Conservation (phyloP, 1,140 invertebrate genomes). For the Agrypnia vestita region DNA sequence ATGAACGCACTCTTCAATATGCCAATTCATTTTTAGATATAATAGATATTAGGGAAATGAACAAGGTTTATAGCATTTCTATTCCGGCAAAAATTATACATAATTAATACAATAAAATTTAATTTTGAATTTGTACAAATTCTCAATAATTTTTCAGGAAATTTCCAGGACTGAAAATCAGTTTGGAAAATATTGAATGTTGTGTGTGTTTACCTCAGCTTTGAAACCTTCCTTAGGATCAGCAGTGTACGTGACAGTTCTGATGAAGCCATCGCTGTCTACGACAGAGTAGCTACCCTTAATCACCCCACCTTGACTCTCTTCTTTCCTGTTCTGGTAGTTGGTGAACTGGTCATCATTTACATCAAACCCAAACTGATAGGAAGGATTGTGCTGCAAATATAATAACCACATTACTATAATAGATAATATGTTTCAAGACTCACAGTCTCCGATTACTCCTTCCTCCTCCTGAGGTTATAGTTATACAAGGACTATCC, state of each 20-base stretch:
- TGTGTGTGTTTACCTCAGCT: constrained; percentile 76
- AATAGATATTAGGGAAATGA: too few species aligned
- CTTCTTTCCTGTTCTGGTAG: constrained; percentile 86
- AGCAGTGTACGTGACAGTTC: constrained; percentile 84
- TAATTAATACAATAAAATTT: too few species aligned
- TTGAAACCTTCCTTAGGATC: constrained; percentile 85
- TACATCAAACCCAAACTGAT: constrained; percentile 86
- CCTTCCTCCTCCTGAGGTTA: too few species aligned
- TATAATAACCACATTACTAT: not conserved
- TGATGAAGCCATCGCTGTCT: constrained; percentile 84
- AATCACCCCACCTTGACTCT: constrained; percentile 82
- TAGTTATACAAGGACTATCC: too few species aligned
- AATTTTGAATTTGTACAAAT: not conserved
- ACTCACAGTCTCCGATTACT: not conserved
- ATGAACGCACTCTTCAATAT: not conserved
- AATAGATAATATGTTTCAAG: not conserved
- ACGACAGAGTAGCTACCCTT: constrained; percentile 86
- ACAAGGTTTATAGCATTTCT: too few species aligned
- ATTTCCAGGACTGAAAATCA: too few species aligned
- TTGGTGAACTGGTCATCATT: constrained; percentile 87
- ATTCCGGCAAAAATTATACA: too few species aligned
- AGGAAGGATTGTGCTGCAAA: constrained; percentile 80
- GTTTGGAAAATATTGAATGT: too few species aligned
- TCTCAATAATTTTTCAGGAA: not conserved
- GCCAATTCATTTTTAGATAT: too few species aligned